Evolutionary conservation across 2,888 invertebrate genomes (phyloP), one percentile per base, ranked within the genome.

Genomic region (Leucophora obtusa): DNA sequence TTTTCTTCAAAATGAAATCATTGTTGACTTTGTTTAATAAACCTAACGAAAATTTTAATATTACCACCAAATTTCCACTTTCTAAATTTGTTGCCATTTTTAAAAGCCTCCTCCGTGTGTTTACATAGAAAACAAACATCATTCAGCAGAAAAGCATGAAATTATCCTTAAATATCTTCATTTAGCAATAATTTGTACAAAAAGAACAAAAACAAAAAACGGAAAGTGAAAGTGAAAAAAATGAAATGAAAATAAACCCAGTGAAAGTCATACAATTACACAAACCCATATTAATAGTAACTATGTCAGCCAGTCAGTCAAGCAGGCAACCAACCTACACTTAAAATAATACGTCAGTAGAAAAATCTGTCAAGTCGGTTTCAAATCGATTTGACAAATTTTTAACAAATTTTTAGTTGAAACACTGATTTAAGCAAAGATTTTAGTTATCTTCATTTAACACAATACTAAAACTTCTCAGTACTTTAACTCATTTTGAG

Each of bases 91-190:
- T 38, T 59, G 9, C 33, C 6, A 17, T n/a, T 33, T 58, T n/a
- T 9, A 58, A 58, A 14, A 35, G 14, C 8, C 2, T 14, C 8
- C 2, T 14, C 51, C 8, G 38, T 33, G 15, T 62, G 43, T 72
- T 43, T 53, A 43, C 51, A 63, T 33, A 21, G 9, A 18, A 28
- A 28, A 8, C n/a, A 38, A 72, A 33, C 17, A 56, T 33, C 43
- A 38, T 70, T 58, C 60, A 17, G 18, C 38, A 35, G 33, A 59
- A 58, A 33, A 18, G 3, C 51, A 59, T 47, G 59, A 24, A 71
- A 69, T 47, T 74, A 66, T 60, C 15, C 33, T 24, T 50, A 65
- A 71, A 79, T 74, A 69, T 65, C 65, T 62, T 63, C 50, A 62
- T 63, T 73, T 65, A 69, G 21, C 14, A 11, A 28, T 73, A 65